phyloP scores from a whole-genome alignment of 2,888 invertebrate genomes.

The Aleiodes leptofemur region DNA sequence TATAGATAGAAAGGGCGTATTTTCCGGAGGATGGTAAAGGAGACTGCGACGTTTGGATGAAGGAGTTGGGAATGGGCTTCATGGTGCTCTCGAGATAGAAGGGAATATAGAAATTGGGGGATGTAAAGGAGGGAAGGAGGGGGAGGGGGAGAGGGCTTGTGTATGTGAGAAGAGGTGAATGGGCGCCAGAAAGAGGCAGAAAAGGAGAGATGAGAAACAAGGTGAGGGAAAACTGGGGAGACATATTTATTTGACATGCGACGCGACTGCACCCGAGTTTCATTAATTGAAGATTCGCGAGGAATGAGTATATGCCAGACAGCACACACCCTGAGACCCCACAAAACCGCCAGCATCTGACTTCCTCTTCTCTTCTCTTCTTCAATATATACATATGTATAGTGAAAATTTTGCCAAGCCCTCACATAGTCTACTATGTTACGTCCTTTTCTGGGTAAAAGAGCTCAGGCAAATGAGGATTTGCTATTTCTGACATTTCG shows the following conservation, averaged over 20 bases:
- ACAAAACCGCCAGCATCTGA: conserved; percentile 35
- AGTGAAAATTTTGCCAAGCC: conserved; percentile 21
- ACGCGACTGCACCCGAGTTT: conserved; percentile 76
- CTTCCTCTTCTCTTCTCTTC: conserved; percentile 47
- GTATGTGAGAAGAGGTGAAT: conserved; percentile 29
- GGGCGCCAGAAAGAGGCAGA: conserved; percentile 41
- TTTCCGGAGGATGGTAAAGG: conserved; percentile 29
- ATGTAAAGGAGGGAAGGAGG: not conserved
- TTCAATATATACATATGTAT: not conserved
- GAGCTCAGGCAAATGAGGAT: conserved; percentile 71
- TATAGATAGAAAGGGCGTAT: conserved; percentile 28
- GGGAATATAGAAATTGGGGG: conserved; percentile 27
- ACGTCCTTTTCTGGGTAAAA: conserved; percentile 62
- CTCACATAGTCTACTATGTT: conserved; percentile 49
- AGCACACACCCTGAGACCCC: conserved; percentile 58
- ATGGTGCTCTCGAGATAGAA: conserved; percentile 26
- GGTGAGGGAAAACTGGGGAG: conserved; percentile 63
- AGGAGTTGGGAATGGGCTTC: conserved; percentile 35
- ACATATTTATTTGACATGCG: conserved; percentile 76
- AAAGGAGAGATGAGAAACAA: conserved; percentile 47
- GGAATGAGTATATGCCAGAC: conserved; percentile 73
- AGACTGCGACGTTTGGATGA: conserved; percentile 35
- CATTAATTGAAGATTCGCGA: conserved; percentile 75
- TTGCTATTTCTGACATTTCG: conserved; percentile 72
- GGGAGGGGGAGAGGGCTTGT: not conserved